Percentiles rank a stretch among this genome's conserved stretches.
phyloP scores from a whole-genome alignment of 2,113 vertebrate genomes.

The Scatophagus argus region DNA sequence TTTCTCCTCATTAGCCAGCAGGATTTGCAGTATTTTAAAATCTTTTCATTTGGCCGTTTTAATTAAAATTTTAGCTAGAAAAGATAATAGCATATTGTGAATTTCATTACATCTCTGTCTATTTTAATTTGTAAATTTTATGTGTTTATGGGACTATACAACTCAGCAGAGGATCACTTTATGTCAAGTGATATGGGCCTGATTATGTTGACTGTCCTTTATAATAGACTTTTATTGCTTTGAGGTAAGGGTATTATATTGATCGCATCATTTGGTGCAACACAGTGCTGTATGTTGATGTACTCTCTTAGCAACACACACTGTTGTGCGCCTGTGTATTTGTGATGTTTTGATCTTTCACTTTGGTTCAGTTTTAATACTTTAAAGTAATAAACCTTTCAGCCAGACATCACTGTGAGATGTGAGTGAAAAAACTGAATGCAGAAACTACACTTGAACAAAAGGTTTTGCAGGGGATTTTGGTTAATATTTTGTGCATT shows the following conservation, averaged over 20 bases:
- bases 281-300: neutral
- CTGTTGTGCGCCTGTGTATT: neutral
- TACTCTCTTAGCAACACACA: neutral
- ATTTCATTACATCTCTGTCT: neutral
- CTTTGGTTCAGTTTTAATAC: neutral
- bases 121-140: conserved; percentile 4
- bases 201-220: conserved; percentile 16
- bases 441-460: neutral
- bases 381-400: neutral
- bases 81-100: neutral
- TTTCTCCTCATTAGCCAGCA: neutral
- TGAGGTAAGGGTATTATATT: neutral
- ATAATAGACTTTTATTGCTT: conserved; percentile 20
- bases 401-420: neutral
- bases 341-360: neutral
- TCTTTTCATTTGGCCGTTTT: neutral
- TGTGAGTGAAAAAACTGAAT: too few relatives aligned
- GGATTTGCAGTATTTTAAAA: conserved; percentile 23
- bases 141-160: conserved; percentile 34
- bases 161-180: conserved; percentile 16
- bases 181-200: neutral
- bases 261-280: neutral
- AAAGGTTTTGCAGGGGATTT: neutral
- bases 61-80: neutral
- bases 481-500: conserved; percentile 3